Base-by-base conservation (phyloP, 2,113 vertebrate species). In the Psittacula cyanocephala region DNA sequence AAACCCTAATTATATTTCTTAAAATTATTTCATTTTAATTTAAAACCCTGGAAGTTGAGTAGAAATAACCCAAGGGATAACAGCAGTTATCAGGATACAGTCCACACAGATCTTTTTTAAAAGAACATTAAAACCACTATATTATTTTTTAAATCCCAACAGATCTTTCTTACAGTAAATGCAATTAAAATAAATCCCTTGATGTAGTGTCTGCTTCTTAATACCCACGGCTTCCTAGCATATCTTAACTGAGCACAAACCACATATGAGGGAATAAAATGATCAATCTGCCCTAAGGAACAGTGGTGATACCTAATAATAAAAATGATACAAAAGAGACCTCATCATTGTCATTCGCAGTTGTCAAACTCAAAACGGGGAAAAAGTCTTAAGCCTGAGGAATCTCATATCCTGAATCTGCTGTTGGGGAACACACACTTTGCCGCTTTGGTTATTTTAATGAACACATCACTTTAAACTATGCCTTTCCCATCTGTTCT, bases 401-500 rank as follows among this genome's bases (percentile, higher is more conserved):
- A 94, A 33, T 39, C 68, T 94, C 25, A 37, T 60, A 83, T 90
- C 65, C 28, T 50, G 69, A 81, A 88, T 95, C 80, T 9, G 6
- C 78, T 94, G 86, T 87, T 94, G 77, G 41, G 88, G 92, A 96
- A 93, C 82, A 94, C 93, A 88, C 47, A 84, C 69, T 95, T 91
- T 86, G 50, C 86, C 95, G 88, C 81, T 95, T 94, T 92, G 85
- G 89, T 97, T 95, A 86, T 92, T 97, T 96, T 97, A 96, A 97
- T 93, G 94, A 95, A 97, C 88, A 96, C 88, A 95, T 95, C 91
- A 94, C 93, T 96, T 93, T 89, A 86, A 96, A 95, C 94, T 94
- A 35, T 96, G 95, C 89, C 80, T 96, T 95, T 70, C 76, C 95
- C 95, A 97, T 97, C 95, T 97, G 95, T 86, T 96, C 91, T 95